These are phyloP conservation scores for Eupithecia subfuscata DNA, from an alignment of 2,888 invertebrate genomes.

Conservation along the genomic window DNA sequence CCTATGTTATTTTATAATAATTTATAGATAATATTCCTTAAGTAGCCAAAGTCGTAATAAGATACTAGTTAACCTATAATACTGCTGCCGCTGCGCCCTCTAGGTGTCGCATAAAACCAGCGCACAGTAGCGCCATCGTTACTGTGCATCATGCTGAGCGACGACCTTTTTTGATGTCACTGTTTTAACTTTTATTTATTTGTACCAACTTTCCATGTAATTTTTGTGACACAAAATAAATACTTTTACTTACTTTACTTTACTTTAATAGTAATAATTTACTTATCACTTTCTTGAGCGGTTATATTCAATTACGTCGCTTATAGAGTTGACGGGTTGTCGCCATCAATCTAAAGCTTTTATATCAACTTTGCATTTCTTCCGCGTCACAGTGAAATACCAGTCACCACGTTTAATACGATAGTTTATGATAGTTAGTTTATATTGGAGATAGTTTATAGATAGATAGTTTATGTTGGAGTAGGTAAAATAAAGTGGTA, in stretches of 20 bases:
- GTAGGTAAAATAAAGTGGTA: neutral
- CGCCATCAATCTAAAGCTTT: slow-evolving; percentile 19
- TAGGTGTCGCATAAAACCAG: no score
- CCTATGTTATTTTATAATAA: no score
- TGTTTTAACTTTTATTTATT: no score
- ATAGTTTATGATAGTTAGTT: neutral
- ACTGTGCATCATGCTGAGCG: no score
- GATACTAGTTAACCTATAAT: neutral
- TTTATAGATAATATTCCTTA: neutral
- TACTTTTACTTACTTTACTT: no score
- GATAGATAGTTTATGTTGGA: neutral
- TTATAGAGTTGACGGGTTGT: slow-evolving; percentile 9
- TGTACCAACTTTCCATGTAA: no score
- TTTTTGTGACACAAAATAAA: no score
- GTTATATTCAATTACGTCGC: slow-evolving; percentile 16
- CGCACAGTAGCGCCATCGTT: no score
- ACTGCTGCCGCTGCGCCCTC: no score
- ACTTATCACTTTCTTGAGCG: slow-evolving; percentile 9
- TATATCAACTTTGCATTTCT: slow-evolving; percentile 20
- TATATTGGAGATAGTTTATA: neutral
- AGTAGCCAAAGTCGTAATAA: neutral
- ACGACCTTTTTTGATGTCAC: no score
- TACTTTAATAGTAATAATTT: neutral
- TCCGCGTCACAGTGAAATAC: slow-evolving; percentile 13
- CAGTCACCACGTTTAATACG: neutral